Percentiles rank a stretch among this genome's conserved stretches.
Conservation (phyloP, 2,113 vertebrate species). For the Genyomyrus donnyi region DNA sequence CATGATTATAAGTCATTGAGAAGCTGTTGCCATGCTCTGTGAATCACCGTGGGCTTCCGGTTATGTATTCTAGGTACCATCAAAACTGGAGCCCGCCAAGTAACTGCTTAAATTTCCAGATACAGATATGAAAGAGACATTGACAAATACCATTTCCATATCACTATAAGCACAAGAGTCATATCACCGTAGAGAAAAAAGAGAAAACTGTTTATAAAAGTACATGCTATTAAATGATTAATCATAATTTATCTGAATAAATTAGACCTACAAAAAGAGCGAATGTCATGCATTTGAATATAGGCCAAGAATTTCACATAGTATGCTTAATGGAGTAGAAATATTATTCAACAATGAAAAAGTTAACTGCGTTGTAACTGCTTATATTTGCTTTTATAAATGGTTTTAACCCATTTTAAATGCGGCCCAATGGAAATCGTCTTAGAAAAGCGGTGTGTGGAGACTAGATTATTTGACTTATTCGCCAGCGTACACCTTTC, state of each 20-base stretch:
- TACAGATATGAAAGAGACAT: background rate
- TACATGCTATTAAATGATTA: background rate
- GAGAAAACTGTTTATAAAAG: background rate
- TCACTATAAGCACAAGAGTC: background rate
- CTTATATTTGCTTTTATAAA: background rate
- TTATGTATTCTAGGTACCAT: background rate
- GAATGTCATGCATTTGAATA: background rate
- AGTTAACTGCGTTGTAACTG: background rate
- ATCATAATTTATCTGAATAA: background rate
- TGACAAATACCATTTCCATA: background rate
- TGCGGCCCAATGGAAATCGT: background rate
- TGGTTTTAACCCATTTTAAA: background rate
- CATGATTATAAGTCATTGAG: background rate
- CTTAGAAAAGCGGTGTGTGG: background rate
- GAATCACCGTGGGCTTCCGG: background rate
- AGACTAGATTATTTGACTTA: background rate
- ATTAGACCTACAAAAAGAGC: background rate
- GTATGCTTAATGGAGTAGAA: background rate
- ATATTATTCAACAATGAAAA: background rate
- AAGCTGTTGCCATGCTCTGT: background rate
- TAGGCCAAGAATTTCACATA: background rate
- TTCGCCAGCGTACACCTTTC: background rate
- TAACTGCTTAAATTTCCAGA: background rate
- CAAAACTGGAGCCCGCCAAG: background rate
- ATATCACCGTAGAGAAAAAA: background rate